Evolutionary conservation across 2,888 invertebrate species (phyloP), one percentile per base, ranked within the genome.

Genomic region (Imbricaverruca yamaguchii): DNA sequence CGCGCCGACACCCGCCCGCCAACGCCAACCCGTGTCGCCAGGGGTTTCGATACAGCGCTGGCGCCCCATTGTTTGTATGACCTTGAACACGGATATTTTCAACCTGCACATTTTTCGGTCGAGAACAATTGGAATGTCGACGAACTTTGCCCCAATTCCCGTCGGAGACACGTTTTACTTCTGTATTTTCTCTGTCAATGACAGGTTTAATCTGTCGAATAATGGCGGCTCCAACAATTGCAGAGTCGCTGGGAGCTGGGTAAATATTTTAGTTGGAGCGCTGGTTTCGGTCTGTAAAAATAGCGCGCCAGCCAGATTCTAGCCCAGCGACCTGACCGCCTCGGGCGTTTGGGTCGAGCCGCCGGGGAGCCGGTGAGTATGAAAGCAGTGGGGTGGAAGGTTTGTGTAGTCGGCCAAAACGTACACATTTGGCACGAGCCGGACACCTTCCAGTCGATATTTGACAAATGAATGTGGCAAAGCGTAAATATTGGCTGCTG

Each of bases 181-280:
- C 18, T 7, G 61, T 67, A 67, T 67, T 67, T 67, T 67, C 67
- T 67, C 25, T 25, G 25, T 25, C n/a, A 67, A 67, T 67, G 67
- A 67, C 67, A n/a, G 67, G 25, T 67, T 25, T 67, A 67, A 67
- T 67, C 67, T 67, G 67, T 67, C 67, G 67, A 67, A 25, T 67
- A 67, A 67, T 25, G 67, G 25, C 7, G 67, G 67, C 67, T 67
- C 67, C 67, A 67, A 67, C 67, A 67, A 67, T 67, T 67, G 67
- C 67, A 25, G 67, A 25, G 25, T 67, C 67, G 6, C 67, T 25
- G 11, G 12, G 67, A 25, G 25, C 67, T 25, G 67, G 25, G 67
- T 67, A 67, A 67, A 67, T 25, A 67, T 67, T 67, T 67, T 67
- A 67, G 25, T 67, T 67, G 67, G 67, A 67, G 67, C 67, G 67